Evolutionary conservation across 2,113 vertebrate genomes (phyloP).

Genomic region (Paratilapia polleni): DNA sequence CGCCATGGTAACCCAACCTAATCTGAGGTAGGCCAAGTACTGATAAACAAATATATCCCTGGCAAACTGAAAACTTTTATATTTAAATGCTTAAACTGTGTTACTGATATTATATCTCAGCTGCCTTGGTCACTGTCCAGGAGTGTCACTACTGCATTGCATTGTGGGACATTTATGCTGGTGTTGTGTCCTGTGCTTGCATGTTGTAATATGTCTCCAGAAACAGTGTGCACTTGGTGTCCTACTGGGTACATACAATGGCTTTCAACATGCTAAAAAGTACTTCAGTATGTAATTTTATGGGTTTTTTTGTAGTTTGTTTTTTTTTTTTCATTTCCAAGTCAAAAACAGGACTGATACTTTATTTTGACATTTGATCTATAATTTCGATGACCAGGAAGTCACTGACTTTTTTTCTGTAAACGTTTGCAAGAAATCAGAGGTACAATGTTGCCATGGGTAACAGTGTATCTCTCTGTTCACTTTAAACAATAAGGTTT

Average conservation of each 20-base stretch:
- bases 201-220: neutral
- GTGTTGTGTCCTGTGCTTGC: neutral
- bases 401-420: neutral
- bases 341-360: neutral
- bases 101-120: neutral
- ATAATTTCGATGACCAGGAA: neutral
- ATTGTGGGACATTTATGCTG: neutral
- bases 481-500: neutral
- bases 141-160: neutral
- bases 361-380: neutral
- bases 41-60: neutral
- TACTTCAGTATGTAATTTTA: neutral
- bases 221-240: neutral
- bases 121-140: neutral
- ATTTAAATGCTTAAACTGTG: neutral
- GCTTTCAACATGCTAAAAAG: neutral
- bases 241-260: neutral
- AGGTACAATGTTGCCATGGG: neutral
- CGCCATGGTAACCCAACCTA: neutral
- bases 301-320: neutral
- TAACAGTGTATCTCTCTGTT: accelerated
- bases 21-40: neutral
- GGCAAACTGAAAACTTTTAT: neutral
- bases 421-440: neutral
- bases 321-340: neutral